Base-by-base conservation (phyloP, 1,140 invertebrate genomes). In the Anthonomus grandis region DNA sequence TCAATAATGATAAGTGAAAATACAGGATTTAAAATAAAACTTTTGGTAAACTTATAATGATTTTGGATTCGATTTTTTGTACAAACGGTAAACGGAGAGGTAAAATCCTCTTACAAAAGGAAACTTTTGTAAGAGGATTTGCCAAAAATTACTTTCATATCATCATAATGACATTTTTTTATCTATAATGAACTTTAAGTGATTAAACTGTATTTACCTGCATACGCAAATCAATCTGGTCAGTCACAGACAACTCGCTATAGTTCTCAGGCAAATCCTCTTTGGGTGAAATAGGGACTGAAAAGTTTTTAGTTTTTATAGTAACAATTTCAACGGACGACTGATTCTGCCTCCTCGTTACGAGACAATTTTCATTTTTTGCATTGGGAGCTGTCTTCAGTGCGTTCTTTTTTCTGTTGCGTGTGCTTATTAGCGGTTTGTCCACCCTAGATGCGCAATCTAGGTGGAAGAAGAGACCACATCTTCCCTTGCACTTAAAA, bases 401-500 rank as follows among this genome's bases (percentile, higher is more conserved):
- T 31, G n/a, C 36, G 13, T 21, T 13, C 12, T 46, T 41, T 51
- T 19, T 17, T 38, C 38, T 17, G 13, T 50, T 10, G 25, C 36
- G 19, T 54, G 31, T 48, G 50, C 36, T 38, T 25, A 22, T 22
- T 25, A 15, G 34, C 3, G 52, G 44, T 41, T 57, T 22, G 4
- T 13, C 41, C 12, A 62, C 46, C 36, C 39, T 45, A 13, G 48
- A 53, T 17, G 62, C 53, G 53, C 81, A 83, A 13, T 75, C 69
- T 9, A 72, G 39, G 64, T 84, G 82, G 60, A 76, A 83, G 64
- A 75, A 77, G 1, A 72, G 72, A 61, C 71, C 67, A 62, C 82
- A 84, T 23, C 57, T 62, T 3, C 83, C 81, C 67, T 80, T 81
- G 64, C 86, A 88, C 64, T 84, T 81, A 0, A 84, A 73, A 10